Conservation (phyloP, 2,113 vertebrate genomes). For the Puma concolor region DNA sequence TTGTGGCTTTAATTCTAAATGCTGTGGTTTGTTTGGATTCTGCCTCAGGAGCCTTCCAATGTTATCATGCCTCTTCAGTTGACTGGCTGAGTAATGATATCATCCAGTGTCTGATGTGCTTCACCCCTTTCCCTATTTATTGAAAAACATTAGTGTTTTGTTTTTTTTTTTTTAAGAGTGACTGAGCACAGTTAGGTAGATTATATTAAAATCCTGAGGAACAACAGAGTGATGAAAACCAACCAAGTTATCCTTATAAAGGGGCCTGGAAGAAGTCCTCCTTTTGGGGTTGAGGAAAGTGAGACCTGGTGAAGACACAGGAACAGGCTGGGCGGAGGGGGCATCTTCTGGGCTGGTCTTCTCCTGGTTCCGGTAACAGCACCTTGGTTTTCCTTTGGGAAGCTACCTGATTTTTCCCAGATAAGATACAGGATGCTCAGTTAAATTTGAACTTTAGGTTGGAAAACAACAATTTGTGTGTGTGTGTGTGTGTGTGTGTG, state of each 20-base stretch:
- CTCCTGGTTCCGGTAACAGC: not conserved
- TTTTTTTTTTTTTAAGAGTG: conserved; percentile 47
- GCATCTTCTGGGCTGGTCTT: not conserved
- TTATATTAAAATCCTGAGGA: conserved; percentile 11
- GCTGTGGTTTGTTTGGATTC: not conserved
- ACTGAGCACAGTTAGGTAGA: not conserved
- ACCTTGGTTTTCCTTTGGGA: not conserved
- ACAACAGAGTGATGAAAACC: not conserved
- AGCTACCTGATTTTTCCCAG: not conserved
- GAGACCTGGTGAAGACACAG: fast-evolving
- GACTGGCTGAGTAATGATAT: not conserved
- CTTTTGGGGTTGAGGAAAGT: not conserved
- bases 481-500: not conserved
- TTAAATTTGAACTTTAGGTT: conserved; percentile 12
- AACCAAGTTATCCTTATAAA: not conserved
- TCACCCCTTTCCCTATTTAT: not conserved
- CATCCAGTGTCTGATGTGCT: not conserved
- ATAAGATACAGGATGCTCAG: not conserved
- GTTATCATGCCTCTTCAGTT: not conserved
- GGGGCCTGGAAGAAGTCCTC: not conserved
- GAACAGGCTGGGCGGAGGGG: fast-evolving
- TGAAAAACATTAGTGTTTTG: conserved; percentile 36
- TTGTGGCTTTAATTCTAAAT: not conserved
- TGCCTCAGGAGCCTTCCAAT: not conserved
- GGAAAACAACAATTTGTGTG: not conserved